Base-by-base conservation (phyloP, 2,797 vertebrate genomes). In the Sebastes vulpes region DNA sequence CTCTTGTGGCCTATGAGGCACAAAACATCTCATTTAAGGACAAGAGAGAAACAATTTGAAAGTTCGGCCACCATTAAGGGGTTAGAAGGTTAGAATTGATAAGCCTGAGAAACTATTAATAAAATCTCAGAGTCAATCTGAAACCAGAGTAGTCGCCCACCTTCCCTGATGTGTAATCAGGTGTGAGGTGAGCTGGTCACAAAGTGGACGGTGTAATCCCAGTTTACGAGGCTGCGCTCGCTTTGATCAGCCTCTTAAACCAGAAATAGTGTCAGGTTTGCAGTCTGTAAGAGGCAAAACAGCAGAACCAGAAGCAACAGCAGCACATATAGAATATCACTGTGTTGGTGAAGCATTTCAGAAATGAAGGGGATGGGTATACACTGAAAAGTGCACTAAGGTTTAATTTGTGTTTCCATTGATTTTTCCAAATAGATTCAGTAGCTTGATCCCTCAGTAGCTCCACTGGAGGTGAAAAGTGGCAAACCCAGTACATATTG, bases 241-340 rank as follows among this genome's bases (percentile, higher is more conserved):
- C 54, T 60, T 66, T 72, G 57, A 42, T 72, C 14, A 14, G 42
- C 38, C 38, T 31, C 53, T 81, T 72, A 72, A 61, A 21, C 42
- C 38, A 52, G 56, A 66, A 70, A 73, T 53, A 50, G 57, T 64
- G 64, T 59, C 67, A 64, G 75, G 31, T 68, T 69, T 70, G 18
- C n/a, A 35, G 21, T 52, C 57, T 66, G 48, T 21, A 6, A 42
- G 21, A 79, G 26, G 14, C 35, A 65, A 54, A 59, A 57, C 23
- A 68, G 42, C 21, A 57, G 18, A 57, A 68, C 56, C 29, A 65
- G 56, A 67, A 66, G 31, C 20, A 77, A 60, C 35, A 63, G 9
- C 32, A 26, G 32, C 31, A 35, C 38, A 68, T 72, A 76, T 58
- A 57, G 67, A 72, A 59, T n/a, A 48, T n/a, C 46, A 48, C 46